Percentiles rank a stretch among this genome's conserved stretches.
These are phyloP conservation scores for Actias luna DNA, from an alignment of 2,888 invertebrate genomes.

Conservation along the genomic window DNA sequence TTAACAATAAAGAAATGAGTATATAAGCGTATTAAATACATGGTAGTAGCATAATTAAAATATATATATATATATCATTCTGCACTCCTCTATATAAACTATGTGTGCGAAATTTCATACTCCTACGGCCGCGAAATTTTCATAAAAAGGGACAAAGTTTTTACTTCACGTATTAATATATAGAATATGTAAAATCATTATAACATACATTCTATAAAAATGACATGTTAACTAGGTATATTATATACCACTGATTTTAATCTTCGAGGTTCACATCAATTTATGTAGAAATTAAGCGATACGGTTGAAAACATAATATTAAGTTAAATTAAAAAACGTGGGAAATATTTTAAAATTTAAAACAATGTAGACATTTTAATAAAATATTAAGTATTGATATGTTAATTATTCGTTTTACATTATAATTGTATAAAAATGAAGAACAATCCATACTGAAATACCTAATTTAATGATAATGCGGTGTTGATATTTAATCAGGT, in stretches of 20 bases:
- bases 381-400: background rate
- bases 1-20: no score
- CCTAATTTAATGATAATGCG: background rate
- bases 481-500: slow-evolving; percentile 2
- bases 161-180: no score
- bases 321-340: background rate
- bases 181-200: background rate
- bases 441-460: background rate
- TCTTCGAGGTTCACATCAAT: background rate
- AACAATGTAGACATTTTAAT: background rate
- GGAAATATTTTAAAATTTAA: background rate
- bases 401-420: background rate
- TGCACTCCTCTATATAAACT: no score
- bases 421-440: background rate
- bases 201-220: no score
- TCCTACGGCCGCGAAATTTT: no score
- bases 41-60: no score
- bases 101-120: no score
- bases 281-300: background rate
- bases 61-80: no score
- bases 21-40: no score
- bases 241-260: background rate
- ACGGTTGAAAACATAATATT: background rate
- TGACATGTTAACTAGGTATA: no score
- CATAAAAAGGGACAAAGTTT: no score